Evolutionary conservation across 2,888 invertebrate genomes (phyloP).

Genomic region (Melanostoma scalare): DNA sequence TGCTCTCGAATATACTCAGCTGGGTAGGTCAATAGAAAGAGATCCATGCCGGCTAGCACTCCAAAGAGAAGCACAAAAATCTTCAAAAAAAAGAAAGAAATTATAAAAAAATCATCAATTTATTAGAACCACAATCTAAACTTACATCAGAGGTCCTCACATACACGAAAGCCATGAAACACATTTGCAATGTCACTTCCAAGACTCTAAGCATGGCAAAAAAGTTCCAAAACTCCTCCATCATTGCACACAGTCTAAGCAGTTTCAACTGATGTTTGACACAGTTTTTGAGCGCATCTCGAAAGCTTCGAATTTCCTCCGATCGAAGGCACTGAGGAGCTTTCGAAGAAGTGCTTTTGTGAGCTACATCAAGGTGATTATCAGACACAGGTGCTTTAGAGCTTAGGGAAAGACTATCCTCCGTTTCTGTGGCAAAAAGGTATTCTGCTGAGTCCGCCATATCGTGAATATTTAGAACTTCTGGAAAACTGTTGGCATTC

Average conservation of each 20-base stretch:
- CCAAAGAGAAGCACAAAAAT: conserved; percentile 15
- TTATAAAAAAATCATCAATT: background rate
- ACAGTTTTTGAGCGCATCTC: conserved; percentile 67
- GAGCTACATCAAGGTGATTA: background rate
- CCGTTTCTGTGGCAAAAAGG: conserved; percentile 12
- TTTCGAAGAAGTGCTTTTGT: background rate
- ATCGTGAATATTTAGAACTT: background rate
- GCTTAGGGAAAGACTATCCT: background rate
- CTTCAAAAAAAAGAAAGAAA: background rate
- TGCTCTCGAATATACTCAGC: conserved; percentile 42
- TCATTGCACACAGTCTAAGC: conserved; percentile 70
- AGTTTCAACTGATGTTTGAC: conserved; percentile 75
- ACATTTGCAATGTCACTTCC: conserved; percentile 34
- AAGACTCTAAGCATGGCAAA: conserved; percentile 39
- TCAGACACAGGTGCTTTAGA: background rate
- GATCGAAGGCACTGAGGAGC: conserved; percentile 72
- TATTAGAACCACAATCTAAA: background rate
- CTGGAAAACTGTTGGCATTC: conserved; percentile 4
- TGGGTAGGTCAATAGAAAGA: conserved; percentile 51
- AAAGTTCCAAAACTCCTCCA: conserved; percentile 56
- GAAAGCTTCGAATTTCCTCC: conserved; percentile 19
- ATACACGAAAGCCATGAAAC: conserved; percentile 49
- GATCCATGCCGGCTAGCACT: conserved; percentile 30
- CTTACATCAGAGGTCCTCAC: conserved; percentile 42
- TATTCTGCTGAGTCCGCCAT: conserved; percentile 20